Evolutionary conservation across 2,888 invertebrate genomes (phyloP), one percentile per base, ranked within the genome.

Genomic region (Microplitis manilae): DNA sequence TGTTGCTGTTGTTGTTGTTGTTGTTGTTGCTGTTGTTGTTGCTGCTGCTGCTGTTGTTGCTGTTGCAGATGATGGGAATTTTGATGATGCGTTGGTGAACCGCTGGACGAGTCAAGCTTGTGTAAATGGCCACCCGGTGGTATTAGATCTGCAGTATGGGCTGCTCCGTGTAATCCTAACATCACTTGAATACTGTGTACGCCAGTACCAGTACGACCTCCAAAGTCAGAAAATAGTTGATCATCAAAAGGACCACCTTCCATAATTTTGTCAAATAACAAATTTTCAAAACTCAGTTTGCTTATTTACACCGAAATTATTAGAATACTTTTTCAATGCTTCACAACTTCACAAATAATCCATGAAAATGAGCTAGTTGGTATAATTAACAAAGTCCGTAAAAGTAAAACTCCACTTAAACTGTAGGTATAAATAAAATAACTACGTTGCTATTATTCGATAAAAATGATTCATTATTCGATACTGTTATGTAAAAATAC

Each of bases 211-310:
- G 90, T 90, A 8, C 94, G 91, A 83, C 92, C 92, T 41, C 92
- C 90, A 86, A 95, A 96, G 90, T 96, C 96, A 82, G 93, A 92
- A 90, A 96, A 96, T 87, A 95, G 94, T 86, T 95, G 94, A 87
- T 96, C 96, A 88, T 96, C 96, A 90, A 96, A 92, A 50, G 92
- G 92, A 72, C 90, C 91, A 83, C 91, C 94, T 90, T 95, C 95
- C 95, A 96, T 94, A 90, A 90, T 91, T 77, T 76, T 50, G 71
- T 81, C 77, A 65, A 64, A 59, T 71, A 73, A 72, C 64, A 39
- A 65, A 69, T 60, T 61, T 68, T 70, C 20, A 39, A 30, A 38
- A 61, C 59, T 30, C 40, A 20, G 50, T 72, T 13, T 30, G 17
- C 17, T 20, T 50, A 41, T 59, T 73, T 59, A 1, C 20, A 13